A percentile compares a stretch with the other conserved stretches of the same genome.
phyloP scores from a whole-genome alignment of 1,140 invertebrate genomes.

The Lasioglossum baleicum region DNA sequence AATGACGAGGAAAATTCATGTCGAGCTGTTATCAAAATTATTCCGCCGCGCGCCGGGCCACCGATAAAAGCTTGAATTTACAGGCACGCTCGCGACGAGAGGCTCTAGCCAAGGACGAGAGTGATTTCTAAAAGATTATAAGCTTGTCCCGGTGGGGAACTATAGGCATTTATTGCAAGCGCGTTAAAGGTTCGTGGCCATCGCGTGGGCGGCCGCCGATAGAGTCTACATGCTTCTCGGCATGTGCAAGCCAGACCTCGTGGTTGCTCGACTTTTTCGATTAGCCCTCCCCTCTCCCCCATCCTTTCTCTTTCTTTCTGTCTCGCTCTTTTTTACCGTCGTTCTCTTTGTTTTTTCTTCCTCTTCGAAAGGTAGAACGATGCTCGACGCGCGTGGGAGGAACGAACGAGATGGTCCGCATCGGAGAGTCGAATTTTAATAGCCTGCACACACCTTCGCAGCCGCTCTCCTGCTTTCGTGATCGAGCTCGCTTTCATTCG shows the following conservation, averaged over 20 bases:
- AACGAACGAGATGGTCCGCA: constrained; percentile 35
- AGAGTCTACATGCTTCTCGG: constrained; percentile 65
- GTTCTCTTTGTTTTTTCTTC: neutral
- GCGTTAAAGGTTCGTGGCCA: constrained; percentile 49
- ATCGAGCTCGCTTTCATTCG: constrained; percentile 8
- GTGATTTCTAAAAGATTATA: constrained; percentile 40
- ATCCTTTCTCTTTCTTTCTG: constrained; percentile 15
- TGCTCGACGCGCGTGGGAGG: constrained; percentile 52
- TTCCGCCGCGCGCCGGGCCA: neutral
- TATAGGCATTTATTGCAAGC: constrained; percentile 45
- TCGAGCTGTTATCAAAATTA: neutral
- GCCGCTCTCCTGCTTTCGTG: neutral
- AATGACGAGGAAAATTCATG: neutral
- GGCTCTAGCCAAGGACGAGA: constrained; percentile 24
- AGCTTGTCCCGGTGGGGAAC: constrained; percentile 31
- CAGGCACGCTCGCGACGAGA: neutral
- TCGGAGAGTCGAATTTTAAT: constrained; percentile 57
- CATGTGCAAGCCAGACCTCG: constrained; percentile 55
- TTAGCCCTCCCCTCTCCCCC: constrained; percentile 42
- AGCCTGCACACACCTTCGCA: constrained; percentile 24
- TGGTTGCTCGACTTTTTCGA: constrained; percentile 64
- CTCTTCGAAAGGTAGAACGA: constrained; percentile 13
- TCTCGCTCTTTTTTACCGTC: constrained; percentile 1
- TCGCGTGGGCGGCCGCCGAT: constrained; percentile 61
- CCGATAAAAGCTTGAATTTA: constrained; percentile 13